phyloP scores from a whole-genome alignment of 1,140 invertebrate species.

The Cherax quadricarinatus region DNA sequence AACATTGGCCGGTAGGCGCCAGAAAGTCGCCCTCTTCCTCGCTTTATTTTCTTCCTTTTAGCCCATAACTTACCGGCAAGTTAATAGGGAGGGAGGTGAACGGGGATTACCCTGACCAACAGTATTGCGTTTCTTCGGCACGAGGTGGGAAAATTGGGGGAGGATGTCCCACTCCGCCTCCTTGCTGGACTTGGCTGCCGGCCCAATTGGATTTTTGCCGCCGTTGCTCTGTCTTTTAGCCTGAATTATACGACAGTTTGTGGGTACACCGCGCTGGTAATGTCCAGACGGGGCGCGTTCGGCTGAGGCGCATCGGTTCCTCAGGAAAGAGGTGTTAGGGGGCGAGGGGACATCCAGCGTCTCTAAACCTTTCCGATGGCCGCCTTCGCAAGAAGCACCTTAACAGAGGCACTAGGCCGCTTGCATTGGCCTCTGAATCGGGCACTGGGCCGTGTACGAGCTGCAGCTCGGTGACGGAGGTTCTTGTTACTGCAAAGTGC shows the following conservation, averaged over 20 bases:
- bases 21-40: too few relatives aligned
- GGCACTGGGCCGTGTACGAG: too few relatives aligned
- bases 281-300: constrained; percentile 1
- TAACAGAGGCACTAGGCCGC: too few relatives aligned
- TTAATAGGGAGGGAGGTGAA: background rate
- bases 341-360: too few relatives aligned
- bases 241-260: constrained; percentile 5
- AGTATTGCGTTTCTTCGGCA: background rate
- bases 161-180: background rate
- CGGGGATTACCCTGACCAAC: background rate
- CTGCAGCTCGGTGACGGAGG: too few relatives aligned
- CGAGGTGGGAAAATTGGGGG: background rate
- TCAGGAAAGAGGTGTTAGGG: background rate
- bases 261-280: background rate
- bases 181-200: constrained; percentile 4
- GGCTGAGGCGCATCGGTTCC: background rate
- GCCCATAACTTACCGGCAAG: too few relatives aligned
- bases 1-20: too few relatives aligned
- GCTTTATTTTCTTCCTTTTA: too few relatives aligned
- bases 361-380: too few relatives aligned
- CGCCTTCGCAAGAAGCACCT: too few relatives aligned
- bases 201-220: constrained; percentile 2
- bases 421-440: too few relatives aligned
- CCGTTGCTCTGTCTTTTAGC: constrained; percentile 4
- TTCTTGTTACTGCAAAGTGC: too few relatives aligned